Conservation (phyloP, 2,797 vertebrate species). For the Gymnodraco acuticeps region DNA sequence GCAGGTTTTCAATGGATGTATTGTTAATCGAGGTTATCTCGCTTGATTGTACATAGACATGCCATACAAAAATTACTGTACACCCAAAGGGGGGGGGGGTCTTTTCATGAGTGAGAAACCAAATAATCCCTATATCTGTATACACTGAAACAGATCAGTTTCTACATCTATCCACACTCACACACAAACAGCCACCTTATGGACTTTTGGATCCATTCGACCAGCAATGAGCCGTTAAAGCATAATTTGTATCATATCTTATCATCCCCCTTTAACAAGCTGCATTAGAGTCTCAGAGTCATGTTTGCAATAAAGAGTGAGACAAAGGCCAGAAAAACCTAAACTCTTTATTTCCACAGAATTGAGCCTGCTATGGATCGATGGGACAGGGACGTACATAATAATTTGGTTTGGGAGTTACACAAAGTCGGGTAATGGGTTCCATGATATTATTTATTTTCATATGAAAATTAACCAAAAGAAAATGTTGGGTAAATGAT, state of each 20-base stretch:
- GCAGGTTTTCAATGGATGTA: slow-evolving; percentile 9
- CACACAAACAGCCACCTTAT: not conserved
- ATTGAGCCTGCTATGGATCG: not conserved
- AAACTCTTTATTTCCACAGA: not conserved
- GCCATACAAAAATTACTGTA: not conserved
- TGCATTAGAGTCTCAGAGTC: not conserved
- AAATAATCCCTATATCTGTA: slow-evolving; percentile 3
- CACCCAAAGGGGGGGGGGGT: not conserved
- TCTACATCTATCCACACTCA: no score
- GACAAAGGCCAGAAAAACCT: no score
- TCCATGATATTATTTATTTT: no score
- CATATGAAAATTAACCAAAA: no score
- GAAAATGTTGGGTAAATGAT: no score
- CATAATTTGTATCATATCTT: slow-evolving; percentile 21
- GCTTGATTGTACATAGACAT: slow-evolving; percentile 9
- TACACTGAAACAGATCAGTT: not conserved
- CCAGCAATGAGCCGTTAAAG: slow-evolving; percentile 17
- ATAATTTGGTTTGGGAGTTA: not conserved
- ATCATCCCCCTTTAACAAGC: slow-evolving; percentile 20
- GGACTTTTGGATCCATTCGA: slow-evolving; percentile 16
- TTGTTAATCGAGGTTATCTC: slow-evolving; percentile 24
- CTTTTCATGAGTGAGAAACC: not conserved
- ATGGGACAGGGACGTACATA: not conserved
- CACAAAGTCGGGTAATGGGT: not conserved
- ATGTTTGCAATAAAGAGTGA: no score